Percentiles rank a stretch among this genome's conserved stretches.
These are phyloP conservation scores for Armadillidium nasatum DNA, from an alignment of 1,140 invertebrate species.

Conservation along the genomic window DNA sequence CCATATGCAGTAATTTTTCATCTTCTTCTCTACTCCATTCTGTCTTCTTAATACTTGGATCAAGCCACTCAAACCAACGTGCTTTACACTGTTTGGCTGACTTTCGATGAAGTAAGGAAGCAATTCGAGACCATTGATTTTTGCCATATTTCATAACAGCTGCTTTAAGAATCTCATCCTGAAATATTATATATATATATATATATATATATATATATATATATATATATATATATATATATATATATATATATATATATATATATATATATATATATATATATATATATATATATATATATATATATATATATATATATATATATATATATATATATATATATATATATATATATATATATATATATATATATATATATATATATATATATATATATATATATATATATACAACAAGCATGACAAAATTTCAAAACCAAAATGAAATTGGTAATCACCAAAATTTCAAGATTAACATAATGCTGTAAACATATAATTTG, in stretches of 20 bases:
- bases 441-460: too few species aligned
- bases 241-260: slow-evolving; percentile 12
- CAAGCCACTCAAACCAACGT: slow-evolving; percentile 99
- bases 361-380: slow-evolving; percentile 12
- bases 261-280: slow-evolving; percentile 1
- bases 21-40: slow-evolving; percentile 99
- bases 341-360: slow-evolving; percentile 16
- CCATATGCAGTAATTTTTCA: slow-evolving; percentile 94
- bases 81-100: slow-evolving; percentile 99
- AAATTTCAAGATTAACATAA: too few species aligned
- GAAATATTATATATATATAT: slow-evolving; percentile 16
- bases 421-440: not conserved
- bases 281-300: not conserved
- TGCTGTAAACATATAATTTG: too few species aligned
- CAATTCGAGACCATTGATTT: slow-evolving; percentile 99
- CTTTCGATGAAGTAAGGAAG: slow-evolving; percentile 95
- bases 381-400: slow-evolving; percentile 13
- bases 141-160: slow-evolving; percentile 99
- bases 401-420: not conserved
- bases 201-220: slow-evolving; percentile 21
- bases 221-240: slow-evolving; percentile 16
- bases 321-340: slow-evolving; percentile 7
- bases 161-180: slow-evolving; percentile 99
- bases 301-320: slow-evolving; percentile 2
- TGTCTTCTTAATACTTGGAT: slow-evolving; percentile 99